A percentile compares a stretch with the other conserved stretches of the same genome.
Evolutionary conservation across 2,797 vertebrate genomes (phyloP).

Genomic region (Cuniculus paca): DNA sequence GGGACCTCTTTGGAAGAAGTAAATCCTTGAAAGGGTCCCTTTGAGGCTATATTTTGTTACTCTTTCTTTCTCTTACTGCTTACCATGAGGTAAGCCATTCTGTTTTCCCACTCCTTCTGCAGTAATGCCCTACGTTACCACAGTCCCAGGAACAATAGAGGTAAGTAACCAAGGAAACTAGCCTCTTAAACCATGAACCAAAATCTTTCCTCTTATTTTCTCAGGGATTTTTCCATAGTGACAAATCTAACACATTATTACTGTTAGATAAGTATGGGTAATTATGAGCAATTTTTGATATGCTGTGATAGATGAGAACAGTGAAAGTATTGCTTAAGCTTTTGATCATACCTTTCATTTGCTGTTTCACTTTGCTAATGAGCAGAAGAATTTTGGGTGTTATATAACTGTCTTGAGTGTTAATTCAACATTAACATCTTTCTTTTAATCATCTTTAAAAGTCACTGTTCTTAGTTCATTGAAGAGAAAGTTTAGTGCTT

Average conservation of each 20-base stretch:
- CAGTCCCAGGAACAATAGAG: background rate
- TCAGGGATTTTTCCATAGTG: background rate
- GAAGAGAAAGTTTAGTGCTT: background rate
- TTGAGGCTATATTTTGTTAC: background rate
- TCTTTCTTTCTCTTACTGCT: background rate
- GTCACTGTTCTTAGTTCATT: background rate
- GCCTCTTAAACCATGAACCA: background rate
- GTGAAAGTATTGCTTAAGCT: background rate
- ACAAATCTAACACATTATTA: background rate
- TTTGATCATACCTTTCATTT: conserved; percentile 22
- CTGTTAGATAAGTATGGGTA: background rate
- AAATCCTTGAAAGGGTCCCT: background rate
- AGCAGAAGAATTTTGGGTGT: background rate
- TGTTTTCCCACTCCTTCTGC: background rate
- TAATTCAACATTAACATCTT: background rate
- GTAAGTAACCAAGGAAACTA: background rate
- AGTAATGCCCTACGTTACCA: background rate
- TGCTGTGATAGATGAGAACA: background rate
- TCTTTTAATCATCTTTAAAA: background rate
- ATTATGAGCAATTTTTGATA: conserved; percentile 29
- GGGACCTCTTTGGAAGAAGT: background rate
- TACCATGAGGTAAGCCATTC: background rate
- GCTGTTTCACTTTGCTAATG: conserved; percentile 11
- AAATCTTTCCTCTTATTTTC: background rate
- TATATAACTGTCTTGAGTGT: background rate